Evolutionary conservation across 1,140 invertebrate genomes (phyloP).

Genomic region (Danaus plexippus): DNA sequence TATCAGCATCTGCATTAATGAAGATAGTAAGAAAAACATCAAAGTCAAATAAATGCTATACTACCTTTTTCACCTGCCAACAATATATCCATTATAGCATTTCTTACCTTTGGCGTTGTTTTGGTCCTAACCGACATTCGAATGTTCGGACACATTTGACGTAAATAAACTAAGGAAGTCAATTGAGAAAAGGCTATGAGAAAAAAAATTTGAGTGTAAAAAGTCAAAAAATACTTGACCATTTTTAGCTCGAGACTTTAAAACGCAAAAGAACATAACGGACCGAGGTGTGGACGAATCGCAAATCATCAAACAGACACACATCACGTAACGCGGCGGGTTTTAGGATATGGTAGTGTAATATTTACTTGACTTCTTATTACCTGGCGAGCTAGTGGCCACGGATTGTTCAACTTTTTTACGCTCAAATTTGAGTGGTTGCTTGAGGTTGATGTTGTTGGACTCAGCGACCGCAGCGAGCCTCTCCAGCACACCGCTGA

Average conservation of each 20-base stretch:
- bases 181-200: slow-evolving; percentile 44
- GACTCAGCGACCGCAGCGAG: slow-evolving; percentile 90
- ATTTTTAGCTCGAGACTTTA: slow-evolving; percentile 68
- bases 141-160: slow-evolving; percentile 57
- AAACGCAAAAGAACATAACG: slow-evolving; percentile 62
- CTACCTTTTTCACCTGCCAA: slow-evolving; percentile 62
- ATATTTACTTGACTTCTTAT: slow-evolving; percentile 74
- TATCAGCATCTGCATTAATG: slow-evolving; percentile 13
- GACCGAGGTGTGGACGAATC: slow-evolving; percentile 30
- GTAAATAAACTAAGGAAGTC: slow-evolving; percentile 46
- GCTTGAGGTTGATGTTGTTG: slow-evolving; percentile 83
- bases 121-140: slow-evolving; percentile 52
- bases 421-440: slow-evolving; percentile 79
- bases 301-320: slow-evolving; percentile 24
- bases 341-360: slow-evolving; percentile 73
- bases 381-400: slow-evolving; percentile 74
- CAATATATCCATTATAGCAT: slow-evolving; percentile 43
- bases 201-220: slow-evolving; percentile 71
- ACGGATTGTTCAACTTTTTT: slow-evolving; percentile 74
- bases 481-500: slow-evolving; percentile 85
- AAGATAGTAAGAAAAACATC: slow-evolving; percentile 16
- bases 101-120: slow-evolving; percentile 63
- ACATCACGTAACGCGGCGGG: slow-evolving; percentile 26
- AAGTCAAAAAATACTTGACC: slow-evolving; percentile 73
- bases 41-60: slow-evolving; percentile 73